Evolutionary conservation across 2,113 vertebrate species (phyloP).

Genomic region (Etheostoma spectabile): DNA sequence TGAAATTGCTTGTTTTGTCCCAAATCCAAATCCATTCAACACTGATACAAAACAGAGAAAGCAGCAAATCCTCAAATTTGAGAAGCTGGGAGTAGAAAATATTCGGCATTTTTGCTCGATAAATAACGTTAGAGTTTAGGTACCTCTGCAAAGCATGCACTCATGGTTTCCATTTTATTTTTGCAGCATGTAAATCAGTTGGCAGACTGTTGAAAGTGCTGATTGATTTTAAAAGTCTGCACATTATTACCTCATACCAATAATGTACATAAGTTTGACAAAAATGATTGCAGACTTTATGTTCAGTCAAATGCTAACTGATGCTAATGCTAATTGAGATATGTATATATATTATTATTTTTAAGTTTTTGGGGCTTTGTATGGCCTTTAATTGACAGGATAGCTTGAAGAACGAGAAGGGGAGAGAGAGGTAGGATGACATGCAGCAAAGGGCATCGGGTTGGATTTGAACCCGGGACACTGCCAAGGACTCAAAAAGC

Average conservation of each 20-base stretch:
- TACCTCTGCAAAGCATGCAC: background rate
- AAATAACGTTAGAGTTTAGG: background rate
- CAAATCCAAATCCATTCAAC: slow-evolving; percentile 11
- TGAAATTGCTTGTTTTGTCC: slow-evolving; percentile 11
- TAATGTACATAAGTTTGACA: background rate
- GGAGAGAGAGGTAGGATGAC: too few species aligned
- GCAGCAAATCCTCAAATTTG: background rate
- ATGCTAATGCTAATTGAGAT: background rate
- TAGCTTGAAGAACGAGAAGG: too few species aligned
- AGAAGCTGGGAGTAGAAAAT: background rate
- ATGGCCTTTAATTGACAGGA: too few species aligned
- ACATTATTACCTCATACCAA: too few species aligned
- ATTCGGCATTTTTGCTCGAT: background rate
- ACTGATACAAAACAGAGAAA: background rate
- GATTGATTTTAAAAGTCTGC: too few species aligned
- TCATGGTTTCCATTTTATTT: background rate
- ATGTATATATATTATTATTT: too few species aligned
- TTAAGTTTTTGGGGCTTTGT: too few species aligned
- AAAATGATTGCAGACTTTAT: background rate
- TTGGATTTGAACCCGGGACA: too few species aligned
- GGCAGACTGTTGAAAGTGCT: background rate
- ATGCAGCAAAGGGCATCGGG: too few species aligned
- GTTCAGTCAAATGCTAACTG: background rate
- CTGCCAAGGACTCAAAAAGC: background rate
- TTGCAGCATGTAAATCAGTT: background rate